Base-by-base conservation (phyloP, 2,113 vertebrate species). In the Atherinomorus stipes region DNA sequence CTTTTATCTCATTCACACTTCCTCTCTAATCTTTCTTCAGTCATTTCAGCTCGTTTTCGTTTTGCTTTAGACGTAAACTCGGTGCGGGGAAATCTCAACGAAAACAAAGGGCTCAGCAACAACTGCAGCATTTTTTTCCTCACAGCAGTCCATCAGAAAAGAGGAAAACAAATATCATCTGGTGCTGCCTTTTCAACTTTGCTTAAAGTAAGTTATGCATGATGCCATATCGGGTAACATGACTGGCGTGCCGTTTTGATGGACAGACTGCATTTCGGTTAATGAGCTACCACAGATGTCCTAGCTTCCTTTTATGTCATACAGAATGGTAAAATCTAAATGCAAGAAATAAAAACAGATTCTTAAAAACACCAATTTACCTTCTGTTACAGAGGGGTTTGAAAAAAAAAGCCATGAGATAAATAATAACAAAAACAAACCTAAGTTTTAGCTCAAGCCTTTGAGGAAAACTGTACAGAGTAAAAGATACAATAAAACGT, bases 21-120 rank as follows among this genome's bases (percentile, higher is more conserved):
- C 63, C 7, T 25, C 50, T 50, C 13, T 56, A 45, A 61, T 63
- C 23, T 68, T 67, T 49, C 23, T 25, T 54, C 57, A 19, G 23
- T 71, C 68, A 72, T 88, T 76, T 38, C 64, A 19, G 68, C 40
- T 21, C 38, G 76, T 59, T 60, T 64, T 67, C 15, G n/a, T 23
- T 63, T 26, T 62, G 52, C 70, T 45, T 64, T 40, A 64, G 75
- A 83, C 25, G 47, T 53, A 53, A 5, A 57, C 65, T 77, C 64
- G 71, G 56, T 60, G 61, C 57, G 71, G 40, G 10, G 47, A 84
- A 54, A 56, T 28, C 22, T 54, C 64, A 51, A 74, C 58, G 62
- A 12, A 74, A 79, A 64, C 9, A 52, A 60, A 72, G 67, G 4
- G 5, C 19, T 4, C n/a, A 7, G 31, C 28, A 25, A 45, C 23